Conservation (phyloP, 2,888 invertebrate species). For the Eremobia ochroleuca region DNA sequence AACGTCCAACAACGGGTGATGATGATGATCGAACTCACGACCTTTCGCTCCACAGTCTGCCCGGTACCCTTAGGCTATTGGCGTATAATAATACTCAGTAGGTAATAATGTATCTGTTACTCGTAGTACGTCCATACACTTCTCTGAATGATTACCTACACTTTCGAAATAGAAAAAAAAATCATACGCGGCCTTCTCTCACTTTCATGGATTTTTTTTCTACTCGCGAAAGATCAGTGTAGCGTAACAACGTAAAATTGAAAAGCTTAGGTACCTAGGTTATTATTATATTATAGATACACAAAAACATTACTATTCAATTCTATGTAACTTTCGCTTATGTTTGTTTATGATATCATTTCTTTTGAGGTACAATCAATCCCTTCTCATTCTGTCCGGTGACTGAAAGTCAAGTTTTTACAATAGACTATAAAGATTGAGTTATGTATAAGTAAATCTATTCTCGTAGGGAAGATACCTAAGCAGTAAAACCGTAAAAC, state of each 20-base stretch:
- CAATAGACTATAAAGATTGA: slow-evolving; percentile 15
- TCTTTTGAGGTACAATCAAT: slow-evolving; percentile 5
- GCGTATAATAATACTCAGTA: not conserved
- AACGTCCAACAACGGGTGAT: not conserved
- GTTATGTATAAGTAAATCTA: slow-evolving; percentile 10
- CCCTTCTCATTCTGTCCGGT: slow-evolving; percentile 16
- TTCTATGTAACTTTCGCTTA: slow-evolving; percentile 72
- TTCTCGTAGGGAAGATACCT: not conserved
- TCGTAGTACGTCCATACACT: not conserved
- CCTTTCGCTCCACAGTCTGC: not conserved
- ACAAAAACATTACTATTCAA: slow-evolving; percentile 68
- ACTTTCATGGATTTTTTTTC: slow-evolving; percentile 37
- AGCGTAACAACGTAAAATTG: slow-evolving; percentile 56
- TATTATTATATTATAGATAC: slow-evolving; percentile 56
- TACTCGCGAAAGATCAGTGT: slow-evolving; percentile 39
- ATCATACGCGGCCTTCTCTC: slow-evolving; percentile 24
- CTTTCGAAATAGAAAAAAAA: slow-evolving; percentile 49
- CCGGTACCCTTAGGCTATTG: not conserved
- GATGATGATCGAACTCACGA: slow-evolving; percentile 5
- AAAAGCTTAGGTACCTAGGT: slow-evolving; percentile 54
- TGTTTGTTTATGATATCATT: slow-evolving; percentile 45
- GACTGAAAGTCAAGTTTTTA: slow-evolving; percentile 22
- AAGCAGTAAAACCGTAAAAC: slow-evolving; percentile 28
- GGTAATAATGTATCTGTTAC: not conserved
- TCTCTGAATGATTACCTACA: not conserved